Conservation (phyloP, 2,888 invertebrate genomes). For the Catocala nupta region DNA sequence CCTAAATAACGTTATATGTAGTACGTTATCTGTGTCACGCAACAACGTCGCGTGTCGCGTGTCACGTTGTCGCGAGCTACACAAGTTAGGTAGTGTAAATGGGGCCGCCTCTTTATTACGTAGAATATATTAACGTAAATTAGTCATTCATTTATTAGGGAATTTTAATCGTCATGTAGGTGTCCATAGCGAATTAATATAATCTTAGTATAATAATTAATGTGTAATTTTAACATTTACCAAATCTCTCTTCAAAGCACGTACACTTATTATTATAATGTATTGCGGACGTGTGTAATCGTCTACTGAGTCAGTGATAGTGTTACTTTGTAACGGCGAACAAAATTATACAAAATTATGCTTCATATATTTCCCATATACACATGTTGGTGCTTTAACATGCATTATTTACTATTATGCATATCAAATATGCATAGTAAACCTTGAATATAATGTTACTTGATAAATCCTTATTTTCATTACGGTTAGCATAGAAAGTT, state of each 20-base stretch:
- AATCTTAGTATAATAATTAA: conserved; percentile 64
- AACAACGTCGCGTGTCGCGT: conserved; percentile 21
- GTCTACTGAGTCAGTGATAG: conserved; percentile 39
- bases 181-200: conserved; percentile 74
- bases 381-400: conserved; percentile 75
- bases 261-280: conserved; percentile 50
- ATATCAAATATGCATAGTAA: conserved; percentile 70
- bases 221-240: conserved; percentile 76
- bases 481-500: conserved; percentile 57
- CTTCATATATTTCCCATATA: conserved; percentile 65
- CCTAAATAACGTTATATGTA: conserved; percentile 13
- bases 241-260: conserved; percentile 77
- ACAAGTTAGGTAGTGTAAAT: conserved; percentile 72
- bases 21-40: conserved; percentile 18
- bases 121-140: conserved; percentile 69
- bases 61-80: conserved; percentile 32
- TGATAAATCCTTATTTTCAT: conserved; percentile 66
- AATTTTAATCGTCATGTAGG: conserved; percentile 75
- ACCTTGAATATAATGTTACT: conserved; percentile 66
- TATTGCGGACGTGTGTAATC: conserved; percentile 11
- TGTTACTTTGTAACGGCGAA: conserved; percentile 36
- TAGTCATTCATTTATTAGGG: conserved; percentile 76
- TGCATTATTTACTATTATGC: conserved; percentile 66
- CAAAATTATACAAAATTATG: conserved; percentile 50
- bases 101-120: conserved; percentile 82